Conservation (phyloP, 2,888 invertebrate genomes). For the Papilio protenor region DNA sequence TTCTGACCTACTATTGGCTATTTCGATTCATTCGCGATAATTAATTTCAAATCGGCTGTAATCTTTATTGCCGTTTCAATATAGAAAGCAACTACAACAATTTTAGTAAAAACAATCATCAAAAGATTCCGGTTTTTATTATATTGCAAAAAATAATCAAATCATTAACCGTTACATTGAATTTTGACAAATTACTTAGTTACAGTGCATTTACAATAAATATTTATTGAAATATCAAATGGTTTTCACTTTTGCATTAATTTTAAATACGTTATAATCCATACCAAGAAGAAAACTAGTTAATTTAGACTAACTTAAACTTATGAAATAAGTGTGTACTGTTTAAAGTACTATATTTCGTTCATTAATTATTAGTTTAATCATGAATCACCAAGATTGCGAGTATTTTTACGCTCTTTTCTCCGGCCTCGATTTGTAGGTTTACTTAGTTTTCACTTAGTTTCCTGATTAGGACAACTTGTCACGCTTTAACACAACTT, state of each 20-base stretch:
- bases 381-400: neutral
- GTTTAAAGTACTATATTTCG: neutral
- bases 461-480: slow-evolving; percentile 43
- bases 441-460: slow-evolving; percentile 40
- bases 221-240: neutral
- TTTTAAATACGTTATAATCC: neutral
- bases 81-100: slow-evolving; percentile 5
- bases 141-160: slow-evolving; percentile 4
- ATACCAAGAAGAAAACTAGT: too few relatives aligned
- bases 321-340: neutral
- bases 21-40: slow-evolving; percentile 66
- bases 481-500: slow-evolving; percentile 29
- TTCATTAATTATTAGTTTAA: neutral
- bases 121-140: slow-evolving; percentile 46
- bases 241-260: neutral
- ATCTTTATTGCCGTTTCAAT: slow-evolving; percentile 61
- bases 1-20: slow-evolving; percentile 72
- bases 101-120: neutral
- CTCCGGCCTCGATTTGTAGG: slow-evolving; percentile 30
- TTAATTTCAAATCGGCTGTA: slow-evolving; percentile 69
- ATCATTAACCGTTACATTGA: neutral
- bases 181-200: neutral
- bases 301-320: neutral
- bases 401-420: slow-evolving; percentile 33
- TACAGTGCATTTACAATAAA: neutral